Evolutionary conservation across 2,797 vertebrate genomes (phyloP), one percentile per base, ranked within the genome.

Genomic region (Platyrinchus mystaceus): DNA sequence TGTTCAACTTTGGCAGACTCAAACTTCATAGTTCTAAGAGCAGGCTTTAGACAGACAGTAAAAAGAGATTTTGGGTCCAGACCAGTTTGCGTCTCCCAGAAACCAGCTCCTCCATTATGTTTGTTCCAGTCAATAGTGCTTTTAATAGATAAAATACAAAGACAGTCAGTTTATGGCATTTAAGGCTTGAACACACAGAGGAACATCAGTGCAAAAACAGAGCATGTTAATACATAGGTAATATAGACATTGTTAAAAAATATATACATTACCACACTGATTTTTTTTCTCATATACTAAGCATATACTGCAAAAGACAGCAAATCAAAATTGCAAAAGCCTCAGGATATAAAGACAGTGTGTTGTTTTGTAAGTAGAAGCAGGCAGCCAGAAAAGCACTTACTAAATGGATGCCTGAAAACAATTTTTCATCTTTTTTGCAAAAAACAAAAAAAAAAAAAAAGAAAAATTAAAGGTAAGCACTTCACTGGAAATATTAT

Each of bases 381-480:
- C 41, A 89, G 62, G 87, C 67, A 94, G 70, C 36, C 63, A 96
- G 89, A 93, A 94, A 41, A 81, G 58, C 75, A 86, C 87, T 94
- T 90, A 90, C 53, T 93, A 95, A 97, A 95, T 82, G 73, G 87
- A 96, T 89, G 53, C 78, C 78, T 84, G 67, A 95, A 94, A 95
- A 96, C 53, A 89, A 62, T 68, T 87, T 80, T 77, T 47, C 21
- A 32, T 63, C 12, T 15, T 75, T 49, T 66, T 46, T 23, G 20
- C 22, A 23, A 23, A 46, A 46, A 11, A 44, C 5, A 44, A 44
- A 10, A 44, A 44, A 12, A 6, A 44, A 32, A 22, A 28, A 56
- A 64, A 18, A 28, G 14, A 32, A 49, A 70, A 49, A 64, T 39
- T 71, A 66, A 52, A 77, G 22, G 27, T n/a, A 94, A 87, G 63